Conservation (phyloP, 2,888 invertebrate species). For the Tricholauxania praeusta region DNA sequence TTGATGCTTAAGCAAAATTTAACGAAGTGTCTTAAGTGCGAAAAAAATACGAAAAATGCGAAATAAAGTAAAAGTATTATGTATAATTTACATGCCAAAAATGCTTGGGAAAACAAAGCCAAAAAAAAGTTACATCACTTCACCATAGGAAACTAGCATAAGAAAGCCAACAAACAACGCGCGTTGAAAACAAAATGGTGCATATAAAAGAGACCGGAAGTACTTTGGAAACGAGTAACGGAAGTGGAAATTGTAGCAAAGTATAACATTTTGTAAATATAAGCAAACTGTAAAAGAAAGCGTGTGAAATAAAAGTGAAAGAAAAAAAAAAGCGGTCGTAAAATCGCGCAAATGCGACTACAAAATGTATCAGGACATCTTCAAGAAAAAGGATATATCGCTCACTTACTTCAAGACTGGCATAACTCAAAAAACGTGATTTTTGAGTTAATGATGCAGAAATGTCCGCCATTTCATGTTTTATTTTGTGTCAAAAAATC, state of each 20-base stretch:
- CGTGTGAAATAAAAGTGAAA: background rate
- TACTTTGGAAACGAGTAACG: conserved; percentile 40
- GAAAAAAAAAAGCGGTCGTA: background rate
- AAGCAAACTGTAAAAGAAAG: background rate
- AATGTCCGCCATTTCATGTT: no score
- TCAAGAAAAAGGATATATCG: background rate
- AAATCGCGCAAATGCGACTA: background rate
- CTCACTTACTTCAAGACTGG: no score
- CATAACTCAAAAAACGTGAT: no score
- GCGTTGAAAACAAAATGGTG: background rate
- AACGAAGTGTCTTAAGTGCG: no score
- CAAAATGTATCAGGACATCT: background rate
- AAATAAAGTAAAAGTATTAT: background rate
- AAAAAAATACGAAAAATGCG: background rate
- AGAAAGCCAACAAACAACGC: background rate
- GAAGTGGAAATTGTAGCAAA: conserved; percentile 35
- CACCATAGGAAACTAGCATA: background rate
- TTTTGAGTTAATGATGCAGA: no score
- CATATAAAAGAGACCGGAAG: conserved; percentile 37
- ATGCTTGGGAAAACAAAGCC: background rate
- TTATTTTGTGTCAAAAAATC: no score
- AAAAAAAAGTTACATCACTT: background rate
- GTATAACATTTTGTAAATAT: background rate
- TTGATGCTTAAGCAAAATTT: no score
- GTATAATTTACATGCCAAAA: background rate